These are phyloP conservation scores for Hecatera dysodea DNA, from an alignment of 2,888 invertebrate species.

Conservation along the genomic window DNA sequence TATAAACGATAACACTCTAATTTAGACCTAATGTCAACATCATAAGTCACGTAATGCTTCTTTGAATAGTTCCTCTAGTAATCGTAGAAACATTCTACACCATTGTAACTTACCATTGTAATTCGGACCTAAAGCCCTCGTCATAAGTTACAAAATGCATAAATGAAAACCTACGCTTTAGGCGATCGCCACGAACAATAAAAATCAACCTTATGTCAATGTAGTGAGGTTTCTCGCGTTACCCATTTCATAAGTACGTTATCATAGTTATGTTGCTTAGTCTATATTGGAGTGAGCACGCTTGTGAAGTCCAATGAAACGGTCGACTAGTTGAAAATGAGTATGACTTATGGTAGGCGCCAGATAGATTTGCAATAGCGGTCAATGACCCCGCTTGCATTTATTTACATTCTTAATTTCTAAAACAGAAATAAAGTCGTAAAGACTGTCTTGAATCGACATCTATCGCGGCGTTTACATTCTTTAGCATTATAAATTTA, in stretches of 20 bases:
- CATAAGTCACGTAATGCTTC: conserved; percentile 24
- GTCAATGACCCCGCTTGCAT: too few species aligned
- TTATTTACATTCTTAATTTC: too few species aligned
- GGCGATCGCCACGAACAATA: conserved; percentile 45
- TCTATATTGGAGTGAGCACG: conserved; percentile 22
- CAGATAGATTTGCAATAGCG: too few species aligned
- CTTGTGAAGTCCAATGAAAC: not conserved
- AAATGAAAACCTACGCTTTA: conserved; percentile 24
- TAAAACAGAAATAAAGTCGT: too few species aligned
- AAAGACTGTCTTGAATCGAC: too few species aligned
- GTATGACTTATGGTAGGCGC: too few species aligned
- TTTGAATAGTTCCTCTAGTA: not conserved
- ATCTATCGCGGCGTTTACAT: too few species aligned
- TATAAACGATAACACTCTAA: conserved; percentile 16
- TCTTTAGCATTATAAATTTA: too few species aligned
- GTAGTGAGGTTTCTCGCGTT: conserved; percentile 62
- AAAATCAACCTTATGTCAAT: conserved; percentile 51
- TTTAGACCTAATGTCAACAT: conserved; percentile 22
- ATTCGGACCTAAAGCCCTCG: too few species aligned
- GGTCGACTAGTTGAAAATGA: too few species aligned
- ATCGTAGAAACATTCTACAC: too few species aligned
- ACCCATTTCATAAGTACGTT: conserved; percentile 64
- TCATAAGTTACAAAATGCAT: conserved; percentile 28
- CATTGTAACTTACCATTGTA: too few species aligned
- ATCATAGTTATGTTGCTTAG: conserved; percentile 29